A percentile compares a stretch with the other conserved stretches of the same genome.
Evolutionary conservation across 1,140 invertebrate genomes (phyloP).

Genomic region (Nephotettix cincticeps): DNA sequence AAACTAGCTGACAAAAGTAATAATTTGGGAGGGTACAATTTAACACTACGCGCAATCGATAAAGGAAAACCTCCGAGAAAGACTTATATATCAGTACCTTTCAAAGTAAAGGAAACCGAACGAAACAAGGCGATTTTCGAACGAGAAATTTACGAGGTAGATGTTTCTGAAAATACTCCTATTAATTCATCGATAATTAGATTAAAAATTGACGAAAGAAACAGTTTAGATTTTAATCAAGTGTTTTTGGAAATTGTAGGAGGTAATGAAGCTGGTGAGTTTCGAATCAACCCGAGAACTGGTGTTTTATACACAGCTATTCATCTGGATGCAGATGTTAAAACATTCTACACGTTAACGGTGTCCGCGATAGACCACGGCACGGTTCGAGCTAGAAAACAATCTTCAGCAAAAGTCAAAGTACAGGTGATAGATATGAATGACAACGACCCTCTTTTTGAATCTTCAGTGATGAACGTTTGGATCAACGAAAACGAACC

Average conservation of each 20-base stretch:
- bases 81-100: slow-evolving; percentile 71
- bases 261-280: slow-evolving; percentile 72
- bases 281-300: slow-evolving; percentile 82
- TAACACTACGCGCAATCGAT: slow-evolving; percentile 83
- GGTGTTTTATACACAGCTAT: slow-evolving; percentile 74
- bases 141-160: slow-evolving; percentile 83
- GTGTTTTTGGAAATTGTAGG: slow-evolving; percentile 80
- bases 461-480: slow-evolving; percentile 62
- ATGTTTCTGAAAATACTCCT: slow-evolving; percentile 83
- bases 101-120: slow-evolving; percentile 73
- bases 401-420: slow-evolving; percentile 86
- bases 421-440: slow-evolving; percentile 84
- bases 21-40: slow-evolving; percentile 75
- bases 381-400: slow-evolving; percentile 74
- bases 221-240: slow-evolving; percentile 75
- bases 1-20: slow-evolving; percentile 71
- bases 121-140: slow-evolving; percentile 87
- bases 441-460: slow-evolving; percentile 89
- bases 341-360: slow-evolving; percentile 78
- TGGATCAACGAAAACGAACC: slow-evolving; percentile 84
- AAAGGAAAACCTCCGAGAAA: slow-evolving; percentile 71
- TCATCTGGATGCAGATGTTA: slow-evolving; percentile 76
- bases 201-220: slow-evolving; percentile 80
- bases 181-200: slow-evolving; percentile 84
- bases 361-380: slow-evolving; percentile 82